Conservation (phyloP, 2,888 invertebrate genomes). For the Hyposoter dolosus region DNA sequence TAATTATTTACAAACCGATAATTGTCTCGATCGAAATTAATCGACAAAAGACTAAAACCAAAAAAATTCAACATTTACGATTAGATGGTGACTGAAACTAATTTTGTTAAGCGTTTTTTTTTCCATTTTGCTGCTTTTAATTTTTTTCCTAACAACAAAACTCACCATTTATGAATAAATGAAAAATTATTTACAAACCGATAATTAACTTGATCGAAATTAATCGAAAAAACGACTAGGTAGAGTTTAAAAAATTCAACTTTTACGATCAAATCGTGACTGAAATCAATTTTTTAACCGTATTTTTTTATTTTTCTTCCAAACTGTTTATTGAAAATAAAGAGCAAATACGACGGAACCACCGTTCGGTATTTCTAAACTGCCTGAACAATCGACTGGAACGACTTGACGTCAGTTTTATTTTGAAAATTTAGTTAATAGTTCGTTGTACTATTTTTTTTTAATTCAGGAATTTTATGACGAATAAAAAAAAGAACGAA, state of each 20-base stretch:
- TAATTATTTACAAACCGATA: not conserved
- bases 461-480: conserved; percentile 70
- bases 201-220: not conserved
- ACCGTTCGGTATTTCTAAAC: not conserved
- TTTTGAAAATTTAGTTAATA: not conserved
- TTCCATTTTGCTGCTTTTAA: too few species aligned
- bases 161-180: not conserved
- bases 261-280: not conserved
- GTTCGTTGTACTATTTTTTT: not conserved
- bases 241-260: not conserved
- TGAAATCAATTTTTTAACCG: not conserved
- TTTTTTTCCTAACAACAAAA: not conserved
- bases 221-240: not conserved
- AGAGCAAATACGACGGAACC: not conserved
- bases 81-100: too few species aligned
- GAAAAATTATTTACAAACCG: not conserved
- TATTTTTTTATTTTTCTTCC: not conserved
- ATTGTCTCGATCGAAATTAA: too few species aligned
- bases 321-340: not conserved
- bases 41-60: too few species aligned
- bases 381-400: not conserved
- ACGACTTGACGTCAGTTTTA: not conserved
- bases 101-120: too few species aligned
- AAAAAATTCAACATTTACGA: too few species aligned
- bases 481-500: conserved; percentile 50